Percentiles rank a stretch among this genome's conserved stretches.
These are phyloP conservation scores for Dione vanillae DNA, from an alignment of 2,888 invertebrate species.

Conservation along the genomic window DNA sequence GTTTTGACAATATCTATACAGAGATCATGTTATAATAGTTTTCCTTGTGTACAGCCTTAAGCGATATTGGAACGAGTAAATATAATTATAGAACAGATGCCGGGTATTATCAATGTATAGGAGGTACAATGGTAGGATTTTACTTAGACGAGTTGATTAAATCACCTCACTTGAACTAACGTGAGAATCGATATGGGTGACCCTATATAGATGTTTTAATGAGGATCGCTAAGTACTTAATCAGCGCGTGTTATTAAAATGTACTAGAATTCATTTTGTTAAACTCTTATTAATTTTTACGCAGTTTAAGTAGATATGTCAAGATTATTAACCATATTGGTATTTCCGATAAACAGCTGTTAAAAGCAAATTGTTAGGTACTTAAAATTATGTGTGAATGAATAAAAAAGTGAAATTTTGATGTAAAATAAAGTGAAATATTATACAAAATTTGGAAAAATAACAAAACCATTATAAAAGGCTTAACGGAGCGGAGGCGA, in stretches of 20 bases:
- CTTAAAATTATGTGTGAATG: too few species aligned
- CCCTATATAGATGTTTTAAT: not conserved
- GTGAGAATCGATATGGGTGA: constrained; percentile 14
- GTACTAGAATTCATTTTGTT: too few species aligned
- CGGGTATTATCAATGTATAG: constrained; percentile 32
- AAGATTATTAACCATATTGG: too few species aligned
- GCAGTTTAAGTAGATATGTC: too few species aligned
- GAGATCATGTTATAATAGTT: not conserved
- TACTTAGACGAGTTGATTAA: constrained; percentile 29
- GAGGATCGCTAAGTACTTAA: not conserved
- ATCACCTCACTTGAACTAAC: constrained; percentile 13
- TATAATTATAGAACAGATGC: constrained; percentile 37
- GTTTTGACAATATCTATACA: not conserved
- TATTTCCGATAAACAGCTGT: too few species aligned
- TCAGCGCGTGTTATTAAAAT: not conserved
- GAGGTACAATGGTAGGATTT: constrained; percentile 30
- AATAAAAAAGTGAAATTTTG: too few species aligned
- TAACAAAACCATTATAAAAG: too few species aligned
- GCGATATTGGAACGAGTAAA: constrained; percentile 34
- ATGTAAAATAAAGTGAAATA: too few species aligned
- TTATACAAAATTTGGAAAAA: too few species aligned
- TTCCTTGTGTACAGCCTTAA: constrained; percentile 8
- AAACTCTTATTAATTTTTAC: too few species aligned
- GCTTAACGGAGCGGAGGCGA: too few species aligned
- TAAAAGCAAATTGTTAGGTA: too few species aligned